Evolutionary conservation across 1,140 invertebrate genomes (phyloP), one percentile per base, ranked within the genome.

Genomic region (Diorhabda carinulata): DNA sequence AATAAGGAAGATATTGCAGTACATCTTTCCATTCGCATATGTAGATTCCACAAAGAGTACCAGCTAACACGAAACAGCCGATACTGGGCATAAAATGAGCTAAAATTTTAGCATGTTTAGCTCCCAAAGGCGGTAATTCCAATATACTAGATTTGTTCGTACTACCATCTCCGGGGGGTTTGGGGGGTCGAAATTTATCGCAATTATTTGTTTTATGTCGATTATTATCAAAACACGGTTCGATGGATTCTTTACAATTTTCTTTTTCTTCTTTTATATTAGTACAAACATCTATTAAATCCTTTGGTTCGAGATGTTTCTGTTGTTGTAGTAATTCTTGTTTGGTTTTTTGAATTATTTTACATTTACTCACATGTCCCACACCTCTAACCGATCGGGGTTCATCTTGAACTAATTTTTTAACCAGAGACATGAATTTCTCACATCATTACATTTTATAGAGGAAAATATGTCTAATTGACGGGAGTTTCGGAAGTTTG

Each of bases 11-110:
- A 67, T 67, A 70, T 43, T 70, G 58, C 4, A 70, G 43, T 3
- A 70, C 64, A 40, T 44, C 10, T 64, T 70, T 70, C 69, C 69
- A 70, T 58, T 70, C 69, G 42, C 69, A 70, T 25, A 70, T 57
- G 59, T 70, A 70, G 7, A 43, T 7, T 3, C 47, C 67, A 42
- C 45, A 64, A 9, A 64, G 41, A 56, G 63, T 42, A 2, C 44
- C 52, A 2, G 63, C 63, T 8, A 64, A n/a, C 3, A 47, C 56
- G 63, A 56, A 64, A 10, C n/a, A 40, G 43, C 43, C 4, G 9
- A 64, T 9, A 56, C 63, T 64, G 2, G 63, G 52, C 40, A 64
- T 8, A 7, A 56, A 64, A 25, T 9, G 5, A 40, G 9, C 10
- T 3, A 64, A 56, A 8, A 64, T 56, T 42, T 64, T 10, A 10